phyloP scores from a whole-genome alignment of 1,140 invertebrate genomes.

The Drosophila tropicalis region DNA sequence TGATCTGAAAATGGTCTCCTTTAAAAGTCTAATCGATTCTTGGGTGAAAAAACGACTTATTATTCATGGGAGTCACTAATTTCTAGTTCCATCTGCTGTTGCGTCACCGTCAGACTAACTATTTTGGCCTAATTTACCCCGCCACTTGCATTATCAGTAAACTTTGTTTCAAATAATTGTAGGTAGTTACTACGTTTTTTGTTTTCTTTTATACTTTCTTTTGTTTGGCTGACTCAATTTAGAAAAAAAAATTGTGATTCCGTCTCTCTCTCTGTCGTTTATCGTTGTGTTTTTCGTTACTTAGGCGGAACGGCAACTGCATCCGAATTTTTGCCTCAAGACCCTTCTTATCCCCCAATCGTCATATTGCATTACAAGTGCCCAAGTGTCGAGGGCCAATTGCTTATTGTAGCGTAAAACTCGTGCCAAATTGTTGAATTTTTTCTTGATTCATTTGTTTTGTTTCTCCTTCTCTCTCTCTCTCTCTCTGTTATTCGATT shows the following conservation, averaged over 20 bases:
- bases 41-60: no score
- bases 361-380: background rate
- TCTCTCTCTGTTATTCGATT: no score
- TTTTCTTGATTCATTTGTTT: background rate
- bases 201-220: no score
- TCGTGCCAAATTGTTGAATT: constrained; percentile 9
- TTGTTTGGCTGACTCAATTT: background rate
- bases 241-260: background rate
- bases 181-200: no score
- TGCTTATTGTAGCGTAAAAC: background rate
- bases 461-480: no score
- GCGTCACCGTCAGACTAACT: no score
- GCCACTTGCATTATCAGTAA: no score
- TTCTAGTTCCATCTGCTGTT: no score
- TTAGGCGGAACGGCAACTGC: constrained; percentile 6
- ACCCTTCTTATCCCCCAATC: background rate
- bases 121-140: no score
- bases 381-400: background rate
- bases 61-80: no score
- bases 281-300: constrained; percentile 8
- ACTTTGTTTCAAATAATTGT: background rate
- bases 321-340: background rate
- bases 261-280: constrained; percentile 3
- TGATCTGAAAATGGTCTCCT: no score
- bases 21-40: no score